Base-by-base conservation (phyloP, 2,888 invertebrate genomes). In the Phasia obesa region DNA sequence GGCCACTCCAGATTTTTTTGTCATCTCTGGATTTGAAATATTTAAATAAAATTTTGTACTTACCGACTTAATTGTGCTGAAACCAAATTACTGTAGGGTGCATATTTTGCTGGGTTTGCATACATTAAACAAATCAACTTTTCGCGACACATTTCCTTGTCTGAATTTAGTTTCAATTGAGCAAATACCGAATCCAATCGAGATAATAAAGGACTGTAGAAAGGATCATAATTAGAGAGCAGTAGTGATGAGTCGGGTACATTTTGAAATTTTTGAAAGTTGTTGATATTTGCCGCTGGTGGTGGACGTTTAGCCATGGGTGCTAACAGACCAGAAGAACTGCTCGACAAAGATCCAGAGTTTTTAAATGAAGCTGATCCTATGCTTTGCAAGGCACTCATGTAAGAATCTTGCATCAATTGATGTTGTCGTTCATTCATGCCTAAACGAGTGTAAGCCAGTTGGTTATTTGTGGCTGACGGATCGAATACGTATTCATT, bases 101-200 rank as follows among this genome's bases (percentile, higher is more conserved):
- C 97, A 90, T 95, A 97, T 89, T 97, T 96, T 4, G 96, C 96
- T 0, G 97, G 97, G 88, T 95, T 96, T 59, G 95, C 93, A 91
- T 97, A 97, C 96, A 97, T 97, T 85, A 96, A 93, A 88, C 97
- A 97, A 31, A 97, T 95, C 6, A 97, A 93, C 87, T 96, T 94
- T 89, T 97, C 97, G 15, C 97, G 92, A 88, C 97, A 97, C 0
- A 93, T 91, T 91, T 96, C 94, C 86, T 94, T 93, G 85, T 93
- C 93, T 1, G 93, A 93, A 1, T 93, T 93, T 21, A 95, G 92
- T 47, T 96, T 96, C 84, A 94, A 89, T 89, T 93, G 94, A 59
- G 95, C 95, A 91, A 97, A 97, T 55, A 97, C 96, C 0, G 96
- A 95, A 87, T 97, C 97, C 71, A 97, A 93, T 17, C 97, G 93